phyloP scores from a whole-genome alignment of 1,140 invertebrate species.

The Brachionus calyciflorus region DNA sequence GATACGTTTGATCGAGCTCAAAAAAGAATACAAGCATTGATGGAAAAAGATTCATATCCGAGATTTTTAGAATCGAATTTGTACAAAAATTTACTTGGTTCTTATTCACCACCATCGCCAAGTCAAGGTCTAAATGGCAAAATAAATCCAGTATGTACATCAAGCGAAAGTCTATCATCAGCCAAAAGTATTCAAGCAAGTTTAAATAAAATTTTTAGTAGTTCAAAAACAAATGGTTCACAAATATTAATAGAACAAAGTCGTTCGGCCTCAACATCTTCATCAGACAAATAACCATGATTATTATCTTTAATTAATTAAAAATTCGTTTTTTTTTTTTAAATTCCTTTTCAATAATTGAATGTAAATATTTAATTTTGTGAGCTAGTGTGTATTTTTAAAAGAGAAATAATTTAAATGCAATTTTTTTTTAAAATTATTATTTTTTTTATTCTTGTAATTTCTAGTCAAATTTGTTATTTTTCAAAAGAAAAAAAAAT shows the following conservation, averaged over 20 bases:
- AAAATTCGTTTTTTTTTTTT: no score
- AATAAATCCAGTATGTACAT: background rate
- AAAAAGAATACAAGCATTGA: conserved; percentile 63
- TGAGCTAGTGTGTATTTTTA: no score
- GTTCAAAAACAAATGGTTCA: background rate
- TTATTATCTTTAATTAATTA: no score
- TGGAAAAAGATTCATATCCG: conserved; percentile 66
- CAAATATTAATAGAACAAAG: background rate
- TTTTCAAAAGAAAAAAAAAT: no score
- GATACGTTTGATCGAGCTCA: conserved; percentile 65
- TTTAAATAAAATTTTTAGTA: background rate
- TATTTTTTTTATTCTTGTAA: no score
- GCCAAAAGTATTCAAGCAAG: conserved; percentile 10
- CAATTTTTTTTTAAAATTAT: no score
- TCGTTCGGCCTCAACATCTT: background rate
- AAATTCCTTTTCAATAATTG: no score
- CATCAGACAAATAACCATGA: no score
- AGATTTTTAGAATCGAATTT: conserved; percentile 65
- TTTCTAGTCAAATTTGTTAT: no score
- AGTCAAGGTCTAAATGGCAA: background rate
- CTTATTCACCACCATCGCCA: background rate
- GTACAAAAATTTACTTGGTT: conserved; percentile 61
- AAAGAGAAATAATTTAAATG: no score
- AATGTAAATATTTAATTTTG: no score
- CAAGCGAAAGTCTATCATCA: conserved; percentile 12